These are phyloP conservation scores for Drosophila helvetica DNA, from an alignment of 2,888 invertebrate genomes.

Conservation along the genomic window DNA sequence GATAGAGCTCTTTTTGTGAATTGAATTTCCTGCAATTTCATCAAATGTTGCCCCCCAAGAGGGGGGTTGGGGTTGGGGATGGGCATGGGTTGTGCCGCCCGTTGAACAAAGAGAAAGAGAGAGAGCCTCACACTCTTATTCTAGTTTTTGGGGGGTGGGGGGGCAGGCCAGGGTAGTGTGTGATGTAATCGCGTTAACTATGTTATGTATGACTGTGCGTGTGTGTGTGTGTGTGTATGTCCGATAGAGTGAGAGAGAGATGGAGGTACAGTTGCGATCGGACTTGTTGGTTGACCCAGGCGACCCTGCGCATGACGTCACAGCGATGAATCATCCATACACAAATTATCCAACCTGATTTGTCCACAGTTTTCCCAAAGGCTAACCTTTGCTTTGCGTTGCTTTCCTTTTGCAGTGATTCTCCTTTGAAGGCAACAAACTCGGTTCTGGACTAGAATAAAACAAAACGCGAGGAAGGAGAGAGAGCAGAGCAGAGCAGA, in stretches of 20 bases:
- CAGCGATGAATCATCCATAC: conserved; percentile 6
- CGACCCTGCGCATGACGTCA: conserved; percentile 65
- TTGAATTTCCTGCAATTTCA: conserved; percentile 75
- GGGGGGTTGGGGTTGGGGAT: conserved; percentile 5
- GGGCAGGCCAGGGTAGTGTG: conserved; percentile 45
- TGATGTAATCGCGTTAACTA: conserved; percentile 73
- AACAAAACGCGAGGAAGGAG: conserved; percentile 17
- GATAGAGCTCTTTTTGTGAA: conserved; percentile 61
- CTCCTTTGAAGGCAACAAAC: conserved; percentile 34
- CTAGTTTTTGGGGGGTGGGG: conserved; percentile 8
- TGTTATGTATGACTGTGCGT: background rate
- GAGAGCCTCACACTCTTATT: conserved; percentile 24
- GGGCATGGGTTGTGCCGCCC: conserved; percentile 18
- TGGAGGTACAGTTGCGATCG: conserved; percentile 49
- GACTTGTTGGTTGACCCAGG: conserved; percentile 62
- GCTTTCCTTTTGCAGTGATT: conserved; percentile 24
- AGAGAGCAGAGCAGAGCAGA: conserved; percentile 44
- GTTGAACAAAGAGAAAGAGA: conserved; percentile 37
- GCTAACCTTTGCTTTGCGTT: background rate
- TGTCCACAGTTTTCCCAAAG: conserved; percentile 19
- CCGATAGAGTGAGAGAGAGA: conserved; percentile 14
- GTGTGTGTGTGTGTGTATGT: background rate
- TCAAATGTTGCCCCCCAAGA: background rate
- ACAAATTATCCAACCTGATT: conserved; percentile 16
- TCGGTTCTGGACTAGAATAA: conserved; percentile 33